Percentiles rank a stretch among this genome's conserved stretches.
These are phyloP conservation scores for Aphodius sticticus DNA, from an alignment of 2,888 invertebrate species.

Conservation along the genomic window DNA sequence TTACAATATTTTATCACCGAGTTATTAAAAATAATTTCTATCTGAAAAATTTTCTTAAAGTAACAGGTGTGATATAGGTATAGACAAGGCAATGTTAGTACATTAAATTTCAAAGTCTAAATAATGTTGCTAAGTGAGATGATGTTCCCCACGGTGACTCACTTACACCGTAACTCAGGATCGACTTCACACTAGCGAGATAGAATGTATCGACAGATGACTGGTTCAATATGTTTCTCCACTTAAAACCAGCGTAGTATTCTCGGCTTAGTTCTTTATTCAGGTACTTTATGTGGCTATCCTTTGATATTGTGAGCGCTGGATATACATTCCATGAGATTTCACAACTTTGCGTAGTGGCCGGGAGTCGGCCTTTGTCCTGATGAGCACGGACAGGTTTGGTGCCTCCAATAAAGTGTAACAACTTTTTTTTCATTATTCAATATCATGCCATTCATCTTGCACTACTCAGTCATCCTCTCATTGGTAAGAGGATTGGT, in stretches of 20 bases:
- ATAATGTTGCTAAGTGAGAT: not conserved
- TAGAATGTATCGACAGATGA: not conserved
- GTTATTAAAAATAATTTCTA: no score
- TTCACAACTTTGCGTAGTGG: not conserved
- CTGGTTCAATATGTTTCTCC: not conserved
- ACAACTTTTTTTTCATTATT: not conserved
- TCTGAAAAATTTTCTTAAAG: no score
- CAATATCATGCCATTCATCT: not conserved
- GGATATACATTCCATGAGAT: not conserved
- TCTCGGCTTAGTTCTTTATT: no score
- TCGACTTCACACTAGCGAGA: not conserved
- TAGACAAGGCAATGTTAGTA: not conserved
- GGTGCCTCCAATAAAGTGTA: not conserved
- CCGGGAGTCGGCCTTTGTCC: not conserved
- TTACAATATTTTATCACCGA: no score
- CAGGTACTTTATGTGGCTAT: no score
- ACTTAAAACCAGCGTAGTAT: no score
- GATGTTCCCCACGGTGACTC: no score
- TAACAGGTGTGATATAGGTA: not conserved
- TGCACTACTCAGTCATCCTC: not conserved
- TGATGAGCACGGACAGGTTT: not conserved
- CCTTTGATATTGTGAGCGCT: no score
- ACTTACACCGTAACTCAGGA: not conserved
- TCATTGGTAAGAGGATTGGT: no score
- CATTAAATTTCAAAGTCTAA: not conserved